Evolutionary conservation across 2,888 invertebrate species (phyloP), one percentile per base, ranked within the genome.

Genomic region (Orthosia gracilis): DNA sequence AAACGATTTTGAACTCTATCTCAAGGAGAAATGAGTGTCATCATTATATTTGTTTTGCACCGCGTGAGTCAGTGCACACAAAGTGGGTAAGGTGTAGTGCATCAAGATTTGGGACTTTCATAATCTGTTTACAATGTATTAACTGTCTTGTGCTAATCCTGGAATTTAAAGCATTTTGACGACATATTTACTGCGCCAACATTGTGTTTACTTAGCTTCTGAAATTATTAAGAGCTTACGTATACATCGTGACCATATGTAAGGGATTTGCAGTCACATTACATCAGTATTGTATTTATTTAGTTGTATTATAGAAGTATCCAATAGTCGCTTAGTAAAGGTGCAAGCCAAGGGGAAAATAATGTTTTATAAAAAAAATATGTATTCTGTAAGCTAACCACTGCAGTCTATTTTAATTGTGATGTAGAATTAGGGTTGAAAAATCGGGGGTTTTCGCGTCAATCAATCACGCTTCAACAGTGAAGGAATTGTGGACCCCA

Each of bases 41-140:
- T 59, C 17, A 68, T 58, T 68, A 26, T 31, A n/a, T 54, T 79
- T 81, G 78, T 83, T 83, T 76, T 45, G 21, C 55, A 47, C 59
- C 49, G 12, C 13, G 23, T 80, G 81, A 82, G 62, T 82, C 82
- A 82, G 68, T 59, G 65, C 54, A 54, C 4, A 72, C 71, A 75
- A 70, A 67, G 72, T 83, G 67, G 55, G 31, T 2, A n/a, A 82
- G 76, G 76, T 82, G 82, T 69, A 55, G 77, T 84, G 82, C 82
- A 82, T 84, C 78, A 84, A 69, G 73, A 81, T 81, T 81, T 69
- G 62, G 63, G 31, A 57, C 71, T 84, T 84, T 71, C 73, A 63
- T 49, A 73, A 80, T 80, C 85, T 81, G 82, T 84, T 81, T 84
- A 81, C 81, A 80, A 69, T 64, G 69, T 82, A 73, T 49, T 66